These are phyloP conservation scores for Unio pictorum DNA, from an alignment of 2,888 invertebrate genomes.

Conservation along the genomic window DNA sequence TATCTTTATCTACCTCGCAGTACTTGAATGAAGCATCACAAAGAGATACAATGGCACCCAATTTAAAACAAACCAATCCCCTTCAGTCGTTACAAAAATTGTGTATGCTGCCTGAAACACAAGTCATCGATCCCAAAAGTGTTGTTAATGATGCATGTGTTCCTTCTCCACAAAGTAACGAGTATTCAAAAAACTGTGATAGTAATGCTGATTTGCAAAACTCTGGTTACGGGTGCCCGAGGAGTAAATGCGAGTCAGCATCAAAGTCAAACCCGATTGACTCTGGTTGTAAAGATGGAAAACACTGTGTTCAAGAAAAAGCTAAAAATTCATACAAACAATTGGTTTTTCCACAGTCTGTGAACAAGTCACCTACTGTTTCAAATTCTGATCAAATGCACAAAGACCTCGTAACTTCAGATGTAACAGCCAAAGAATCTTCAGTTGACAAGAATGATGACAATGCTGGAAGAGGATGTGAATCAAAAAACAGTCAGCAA, in stretches of 20 bases:
- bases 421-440: too few species aligned
- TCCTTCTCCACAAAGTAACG: constrained; percentile 40
- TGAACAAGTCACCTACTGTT: too few species aligned
- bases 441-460: not conserved
- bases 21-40: too few species aligned
- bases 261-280: not conserved
- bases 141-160: constrained; percentile 65
- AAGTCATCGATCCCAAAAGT: constrained; percentile 68
- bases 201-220: constrained; percentile 9
- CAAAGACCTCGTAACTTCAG: too few species aligned
- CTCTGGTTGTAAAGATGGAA: constrained; percentile 7
- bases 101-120: constrained; percentile 61
- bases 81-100: constrained; percentile 65
- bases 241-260: constrained; percentile 7
- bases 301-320: constrained; percentile 6
- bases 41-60: constrained; percentile 5
- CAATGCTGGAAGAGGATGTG: not conserved
- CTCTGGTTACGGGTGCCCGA: constrained; percentile 1
- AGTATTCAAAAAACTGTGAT: constrained; percentile 56
- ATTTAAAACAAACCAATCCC: constrained; percentile 44
- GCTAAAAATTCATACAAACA: not conserved
- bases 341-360: too few species aligned
- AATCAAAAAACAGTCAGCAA: not conserved
- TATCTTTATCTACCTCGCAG: not conserved
- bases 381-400: too few species aligned